Evolutionary conservation across 2,888 invertebrate genomes (phyloP).

Genomic region (Pelosia muscerda): DNA sequence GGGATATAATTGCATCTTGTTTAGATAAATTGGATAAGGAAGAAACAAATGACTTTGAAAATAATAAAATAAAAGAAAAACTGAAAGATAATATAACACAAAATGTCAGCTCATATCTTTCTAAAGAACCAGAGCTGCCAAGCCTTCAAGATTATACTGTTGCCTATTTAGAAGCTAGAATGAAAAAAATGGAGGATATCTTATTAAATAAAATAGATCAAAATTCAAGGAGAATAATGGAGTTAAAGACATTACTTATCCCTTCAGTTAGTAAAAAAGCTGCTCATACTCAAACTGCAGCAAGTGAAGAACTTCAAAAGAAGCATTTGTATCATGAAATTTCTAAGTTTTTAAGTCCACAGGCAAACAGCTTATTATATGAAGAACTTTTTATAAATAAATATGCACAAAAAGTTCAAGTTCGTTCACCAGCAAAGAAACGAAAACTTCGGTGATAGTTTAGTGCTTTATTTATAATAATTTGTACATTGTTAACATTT

Average conservation of each 20-base stretch:
- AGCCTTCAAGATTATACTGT: slow-evolving; percentile 60
- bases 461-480: slow-evolving; percentile 24
- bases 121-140: slow-evolving; percentile 51
- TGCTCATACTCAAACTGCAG: slow-evolving; percentile 60
- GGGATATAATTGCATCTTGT: slow-evolving; percentile 74
- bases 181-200: slow-evolving; percentile 73
- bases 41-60: slow-evolving; percentile 39
- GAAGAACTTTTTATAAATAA: slow-evolving; percentile 79
- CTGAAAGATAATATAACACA: slow-evolving; percentile 26
- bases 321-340: slow-evolving; percentile 74
- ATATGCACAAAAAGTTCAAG: slow-evolving; percentile 46
- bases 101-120: slow-evolving; percentile 33
- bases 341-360: slow-evolving; percentile 73
- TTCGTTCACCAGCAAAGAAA: slow-evolving; percentile 51
- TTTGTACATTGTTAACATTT: slow-evolving; percentile 16
- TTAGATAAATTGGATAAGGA: slow-evolving; percentile 67
- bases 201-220: slow-evolving; percentile 74
- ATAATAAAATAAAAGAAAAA: slow-evolving; percentile 30
- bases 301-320: slow-evolving; percentile 64
- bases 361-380: slow-evolving; percentile 71
- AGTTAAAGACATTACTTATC: slow-evolving; percentile 61
- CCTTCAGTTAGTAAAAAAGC: slow-evolving; percentile 45
- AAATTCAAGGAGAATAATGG: slow-evolving; percentile 70
- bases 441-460: slow-evolving; percentile 58
- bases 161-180: slow-evolving; percentile 69